phyloP scores from a whole-genome alignment of 2,888 invertebrate species.

The Leptopilina myrica region DNA sequence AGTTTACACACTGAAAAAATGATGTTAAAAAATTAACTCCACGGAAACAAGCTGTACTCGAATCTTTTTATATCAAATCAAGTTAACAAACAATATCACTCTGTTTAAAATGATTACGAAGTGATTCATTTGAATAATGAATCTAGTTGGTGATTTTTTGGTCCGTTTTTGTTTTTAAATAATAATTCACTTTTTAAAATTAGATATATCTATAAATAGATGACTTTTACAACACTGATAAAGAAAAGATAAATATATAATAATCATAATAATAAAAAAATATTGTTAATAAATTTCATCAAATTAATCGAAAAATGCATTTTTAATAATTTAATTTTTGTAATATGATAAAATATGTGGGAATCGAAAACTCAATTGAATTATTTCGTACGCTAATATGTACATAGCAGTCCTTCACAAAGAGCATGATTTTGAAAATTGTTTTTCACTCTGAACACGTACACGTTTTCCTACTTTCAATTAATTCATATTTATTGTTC shows the following conservation, averaged over 20 bases:
- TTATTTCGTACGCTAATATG: background rate
- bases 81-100: too few species aligned
- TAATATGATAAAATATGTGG: background rate
- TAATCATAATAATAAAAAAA: too few species aligned
- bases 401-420: background rate
- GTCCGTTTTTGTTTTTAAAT: too few species aligned
- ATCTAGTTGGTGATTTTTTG: too few species aligned
- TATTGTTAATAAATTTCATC: background rate
- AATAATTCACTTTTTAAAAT: too few species aligned
- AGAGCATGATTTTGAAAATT: background rate
- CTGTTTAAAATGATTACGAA: too few species aligned
- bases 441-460: background rate
- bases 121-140: too few species aligned
- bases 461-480: background rate
- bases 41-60: too few species aligned
- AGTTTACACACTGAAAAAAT: background rate
- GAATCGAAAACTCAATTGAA: conserved; percentile 16
- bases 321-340: background rate
- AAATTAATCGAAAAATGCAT: background rate
- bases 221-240: too few species aligned
- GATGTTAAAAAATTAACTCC: background rate
- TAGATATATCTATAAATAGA: too few species aligned
- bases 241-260: too few species aligned
- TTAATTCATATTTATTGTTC: background rate
- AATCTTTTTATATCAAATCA: too few species aligned